Evolutionary conservation across 2,888 invertebrate genomes (phyloP).

Genomic region (Sthenelais limicola): DNA sequence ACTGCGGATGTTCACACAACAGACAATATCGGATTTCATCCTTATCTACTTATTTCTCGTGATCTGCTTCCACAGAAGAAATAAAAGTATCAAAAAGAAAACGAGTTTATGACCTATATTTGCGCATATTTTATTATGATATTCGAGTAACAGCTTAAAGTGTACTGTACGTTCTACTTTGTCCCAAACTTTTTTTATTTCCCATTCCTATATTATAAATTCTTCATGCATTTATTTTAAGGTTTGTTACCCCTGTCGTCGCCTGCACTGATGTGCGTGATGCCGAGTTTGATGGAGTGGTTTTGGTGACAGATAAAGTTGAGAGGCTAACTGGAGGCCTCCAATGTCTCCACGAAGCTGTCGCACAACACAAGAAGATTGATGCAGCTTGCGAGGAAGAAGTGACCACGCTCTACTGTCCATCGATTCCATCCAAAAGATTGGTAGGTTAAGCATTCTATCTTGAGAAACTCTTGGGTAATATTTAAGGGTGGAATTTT

Average conservation of each 20-base stretch:
- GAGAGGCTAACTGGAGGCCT: constrained; percentile 63
- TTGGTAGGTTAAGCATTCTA: constrained; percentile 58
- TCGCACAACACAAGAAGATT: constrained; percentile 65
- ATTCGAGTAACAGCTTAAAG: too few species aligned
- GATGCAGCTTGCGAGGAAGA: constrained; percentile 64
- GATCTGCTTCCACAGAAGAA: too few species aligned
- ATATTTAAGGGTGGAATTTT: neutral
- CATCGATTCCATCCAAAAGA: constrained; percentile 62
- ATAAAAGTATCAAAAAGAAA: too few species aligned
- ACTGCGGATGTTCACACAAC: too few species aligned
- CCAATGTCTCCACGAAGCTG: constrained; percentile 56
- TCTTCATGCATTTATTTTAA: neutral
- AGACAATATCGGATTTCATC: too few species aligned
- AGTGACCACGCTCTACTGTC: constrained; percentile 58
- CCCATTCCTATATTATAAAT: too few species aligned
- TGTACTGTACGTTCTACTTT: too few species aligned
- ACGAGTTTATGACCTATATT: too few species aligned
- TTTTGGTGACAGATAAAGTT: constrained; percentile 68
- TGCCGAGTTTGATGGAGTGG: constrained; percentile 69
- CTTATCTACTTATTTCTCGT: too few species aligned
- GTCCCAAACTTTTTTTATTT: too few species aligned
- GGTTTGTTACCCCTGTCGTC: constrained; percentile 48
- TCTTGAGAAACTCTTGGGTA: neutral
- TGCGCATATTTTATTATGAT: too few species aligned
- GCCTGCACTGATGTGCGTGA: constrained; percentile 59